These are phyloP conservation scores for Boleophthalmus pectinirostris DNA, from an alignment of 2,113 vertebrate species.

Conservation along the genomic window DNA sequence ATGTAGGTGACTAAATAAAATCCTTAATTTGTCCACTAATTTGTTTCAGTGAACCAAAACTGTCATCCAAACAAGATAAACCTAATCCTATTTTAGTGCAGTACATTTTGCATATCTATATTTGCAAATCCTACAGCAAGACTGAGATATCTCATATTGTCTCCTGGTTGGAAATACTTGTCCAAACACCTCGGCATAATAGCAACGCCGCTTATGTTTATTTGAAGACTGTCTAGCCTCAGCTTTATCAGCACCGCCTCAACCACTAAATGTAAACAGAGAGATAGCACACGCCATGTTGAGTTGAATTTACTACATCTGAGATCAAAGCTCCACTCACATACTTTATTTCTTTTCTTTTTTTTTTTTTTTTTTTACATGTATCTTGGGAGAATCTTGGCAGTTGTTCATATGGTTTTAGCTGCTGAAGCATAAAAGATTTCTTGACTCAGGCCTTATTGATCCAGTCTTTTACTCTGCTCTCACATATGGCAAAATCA, in stretches of 20 bases:
- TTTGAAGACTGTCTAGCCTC: conserved; percentile 22
- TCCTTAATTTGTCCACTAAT: conserved; percentile 47
- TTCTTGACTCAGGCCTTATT: conserved; percentile 37
- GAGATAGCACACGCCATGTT: conserved; percentile 20
- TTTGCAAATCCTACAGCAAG: conserved; percentile 31
- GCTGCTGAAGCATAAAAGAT: conserved; percentile 18
- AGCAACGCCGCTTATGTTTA: conserved; percentile 22
- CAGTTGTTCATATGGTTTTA: conserved; percentile 1
- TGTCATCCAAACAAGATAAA: conserved; percentile 38
- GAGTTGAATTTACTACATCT: neutral
- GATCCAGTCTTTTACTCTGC: conserved; percentile 36
- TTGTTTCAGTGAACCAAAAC: conserved; percentile 45
- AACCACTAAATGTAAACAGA: conserved; percentile 17
- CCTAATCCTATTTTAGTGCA: conserved; percentile 29
- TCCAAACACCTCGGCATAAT: conserved; percentile 30
- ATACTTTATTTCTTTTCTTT: neutral
- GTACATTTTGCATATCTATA: conserved; percentile 24
- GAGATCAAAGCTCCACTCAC: neutral
- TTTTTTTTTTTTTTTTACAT: neutral
- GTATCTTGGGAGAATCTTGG: conserved; percentile 3
- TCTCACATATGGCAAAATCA: conserved; percentile 50
- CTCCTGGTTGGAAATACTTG: conserved; percentile 19
- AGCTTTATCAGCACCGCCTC: conserved; percentile 16
- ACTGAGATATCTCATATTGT: conserved; percentile 5
- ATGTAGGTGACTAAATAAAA: conserved; percentile 24